Evolutionary conservation across 2,113 vertebrate species (phyloP).

Genomic region (Puma concolor): DNA sequence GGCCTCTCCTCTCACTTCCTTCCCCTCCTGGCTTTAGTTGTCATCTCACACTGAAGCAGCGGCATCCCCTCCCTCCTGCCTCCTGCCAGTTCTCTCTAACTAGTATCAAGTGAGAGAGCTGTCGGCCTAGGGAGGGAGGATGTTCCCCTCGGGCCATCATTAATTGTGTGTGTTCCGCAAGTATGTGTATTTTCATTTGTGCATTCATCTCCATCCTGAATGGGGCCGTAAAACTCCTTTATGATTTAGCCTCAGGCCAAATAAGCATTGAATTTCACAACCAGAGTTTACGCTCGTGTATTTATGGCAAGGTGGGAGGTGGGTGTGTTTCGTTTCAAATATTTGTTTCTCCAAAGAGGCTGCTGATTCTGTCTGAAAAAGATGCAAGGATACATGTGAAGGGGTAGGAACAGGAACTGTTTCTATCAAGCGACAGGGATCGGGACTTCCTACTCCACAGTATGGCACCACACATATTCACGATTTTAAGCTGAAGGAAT

Average conservation of each 20-base stretch:
- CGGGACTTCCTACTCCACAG: neutral
- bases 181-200: slow-evolving; percentile 54
- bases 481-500: neutral
- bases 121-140: neutral
- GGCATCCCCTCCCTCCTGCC: neutral
- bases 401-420: neutral
- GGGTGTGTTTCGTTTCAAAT: slow-evolving; percentile 38
- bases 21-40: slow-evolving; percentile 32
- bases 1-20: slow-evolving; percentile 43
- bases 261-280: slow-evolving; percentile 58
- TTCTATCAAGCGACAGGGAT: neutral
- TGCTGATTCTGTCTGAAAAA: neutral
- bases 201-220: slow-evolving; percentile 67
- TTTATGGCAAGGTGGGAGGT: slow-evolving; percentile 48
- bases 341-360: slow-evolving; percentile 33
- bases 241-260: slow-evolving; percentile 59
- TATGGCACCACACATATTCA: neutral
- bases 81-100: neutral
- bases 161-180: slow-evolving; percentile 41
- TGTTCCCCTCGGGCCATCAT: neutral
- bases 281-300: neutral
- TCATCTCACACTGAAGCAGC: neutral
- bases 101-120: neutral
- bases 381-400: neutral
- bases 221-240: slow-evolving; percentile 56